Base-by-base conservation (phyloP, 1,140 invertebrate species). In the Bradysia coprophila region DNA sequence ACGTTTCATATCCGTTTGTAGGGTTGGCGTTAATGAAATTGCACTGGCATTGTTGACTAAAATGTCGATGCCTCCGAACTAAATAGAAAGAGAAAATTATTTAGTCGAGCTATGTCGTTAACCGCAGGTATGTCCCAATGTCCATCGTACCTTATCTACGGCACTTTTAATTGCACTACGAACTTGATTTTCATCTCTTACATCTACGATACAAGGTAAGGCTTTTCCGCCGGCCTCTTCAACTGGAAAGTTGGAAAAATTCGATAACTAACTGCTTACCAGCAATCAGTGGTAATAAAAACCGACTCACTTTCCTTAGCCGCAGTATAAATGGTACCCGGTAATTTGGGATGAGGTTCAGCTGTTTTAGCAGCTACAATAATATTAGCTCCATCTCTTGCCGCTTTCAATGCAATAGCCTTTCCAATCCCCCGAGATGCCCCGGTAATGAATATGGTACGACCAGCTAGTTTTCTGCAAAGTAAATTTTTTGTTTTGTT, bases 391-490 rank as follows among this genome's bases (percentile, higher is more conserved):
- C 90, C 90, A 80, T 98, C 94, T 57, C 75, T 76, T 0, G 89
- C 88, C 2, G 80, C 81, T 68, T 93, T 95, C 23, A 98, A 55
- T 9, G 92, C 95, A 50, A 98, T 98, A 31, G 78, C 85, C 64
- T 96, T 94, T 4, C 95, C 95, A 56, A 99, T 99, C 36, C 95
- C 95, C 49, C 95, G 70, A 45, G 90, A 96, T 13, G 89, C 94
- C 21, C 95, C 95, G 18, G 93, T 94, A 44, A 98, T 91, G 52
- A 98, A 94, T 21, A 96, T 59, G 4, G 92, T 97, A 37, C 76
- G 75, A 11, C 91, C 92, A 45, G 85, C 81, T 49, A 98, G 70
- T 73, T 91, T 92, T 42, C 87, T 89, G 45, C 43, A 62, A 53
- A 16, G n/a, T n/a, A n/a, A n/a, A n/a, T n/a, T n/a, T n/a, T n/a